Conservation (phyloP, 2,797 vertebrate genomes). For the Coccyzus lansbergi region DNA sequence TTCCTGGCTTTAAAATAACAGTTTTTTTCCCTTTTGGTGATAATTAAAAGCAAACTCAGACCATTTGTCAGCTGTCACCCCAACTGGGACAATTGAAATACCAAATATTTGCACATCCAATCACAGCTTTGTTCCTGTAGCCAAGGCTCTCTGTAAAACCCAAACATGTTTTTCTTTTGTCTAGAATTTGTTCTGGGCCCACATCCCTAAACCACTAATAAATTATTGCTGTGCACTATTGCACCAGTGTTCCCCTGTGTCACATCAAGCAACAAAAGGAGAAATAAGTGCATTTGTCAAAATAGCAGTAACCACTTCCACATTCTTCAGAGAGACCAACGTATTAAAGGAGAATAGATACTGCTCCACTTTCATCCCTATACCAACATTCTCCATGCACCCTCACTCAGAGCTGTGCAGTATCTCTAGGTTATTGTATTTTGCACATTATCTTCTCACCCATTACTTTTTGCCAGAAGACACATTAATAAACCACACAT, state of each 20-base stretch:
- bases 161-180: slow-evolving; percentile 75
- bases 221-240: slow-evolving; percentile 29
- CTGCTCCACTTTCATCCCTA: neutral
- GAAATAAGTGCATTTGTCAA: slow-evolving; percentile 39
- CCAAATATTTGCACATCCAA: slow-evolving; percentile 65
- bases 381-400: neutral
- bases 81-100: slow-evolving; percentile 56
- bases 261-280: slow-evolving; percentile 20
- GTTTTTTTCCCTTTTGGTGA: slow-evolving; percentile 41
- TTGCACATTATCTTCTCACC: neutral
- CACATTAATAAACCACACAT: neutral
- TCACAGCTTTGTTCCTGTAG: slow-evolving; percentile 61
- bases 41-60: slow-evolving; percentile 70
- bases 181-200: slow-evolving; percentile 73
- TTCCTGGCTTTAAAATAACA: slow-evolving; percentile 50
- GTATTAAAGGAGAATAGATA: slow-evolving; percentile 1
- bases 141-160: slow-evolving; percentile 63
- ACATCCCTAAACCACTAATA: slow-evolving; percentile 67
- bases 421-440: neutral
- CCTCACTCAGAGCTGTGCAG: neutral
- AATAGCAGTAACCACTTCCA: slow-evolving; percentile 32
- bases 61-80: slow-evolving; percentile 65
- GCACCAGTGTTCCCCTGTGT: slow-evolving; percentile 33
- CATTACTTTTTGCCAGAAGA: neutral
- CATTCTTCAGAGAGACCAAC: neutral